Conservation (phyloP, 2,888 invertebrate species). For the Dryobotodes eremita region DNA sequence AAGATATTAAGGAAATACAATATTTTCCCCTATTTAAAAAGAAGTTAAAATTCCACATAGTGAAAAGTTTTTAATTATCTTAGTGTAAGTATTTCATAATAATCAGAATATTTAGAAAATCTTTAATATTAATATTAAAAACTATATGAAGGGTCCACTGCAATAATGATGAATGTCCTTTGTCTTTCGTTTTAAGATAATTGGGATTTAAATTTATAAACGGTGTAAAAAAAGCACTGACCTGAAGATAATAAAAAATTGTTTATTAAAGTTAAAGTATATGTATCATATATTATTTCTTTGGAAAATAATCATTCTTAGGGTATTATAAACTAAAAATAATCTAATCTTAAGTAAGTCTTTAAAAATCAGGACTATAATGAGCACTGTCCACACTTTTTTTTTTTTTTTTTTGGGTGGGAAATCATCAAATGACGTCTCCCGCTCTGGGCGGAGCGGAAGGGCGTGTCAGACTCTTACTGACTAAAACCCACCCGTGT, state of each 20-base stretch:
- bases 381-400: not conserved
- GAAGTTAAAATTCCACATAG: no score
- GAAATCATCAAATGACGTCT: no score
- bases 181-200: not conserved
- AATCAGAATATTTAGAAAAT: no score
- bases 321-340: not conserved
- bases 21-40: no score
- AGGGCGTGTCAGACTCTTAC: no score
- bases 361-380: constrained; percentile 3
- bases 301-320: constrained; percentile 3
- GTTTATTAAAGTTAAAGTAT: not conserved
- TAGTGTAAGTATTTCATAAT: no score
- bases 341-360: not conserved
- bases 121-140: no score
- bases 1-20: no score
- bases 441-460: no score
- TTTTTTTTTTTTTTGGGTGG: no score
- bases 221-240: not conserved
- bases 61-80: no score
- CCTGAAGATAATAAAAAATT: not conserved
- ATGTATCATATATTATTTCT: constrained; percentile 5
- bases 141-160: not conserved
- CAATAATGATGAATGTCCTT: constrained; percentile 1
- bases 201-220: constrained; percentile 2
- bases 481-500: no score